Base-by-base conservation (phyloP, 2,888 invertebrate species). In the Trichopoda pennipes region DNA sequence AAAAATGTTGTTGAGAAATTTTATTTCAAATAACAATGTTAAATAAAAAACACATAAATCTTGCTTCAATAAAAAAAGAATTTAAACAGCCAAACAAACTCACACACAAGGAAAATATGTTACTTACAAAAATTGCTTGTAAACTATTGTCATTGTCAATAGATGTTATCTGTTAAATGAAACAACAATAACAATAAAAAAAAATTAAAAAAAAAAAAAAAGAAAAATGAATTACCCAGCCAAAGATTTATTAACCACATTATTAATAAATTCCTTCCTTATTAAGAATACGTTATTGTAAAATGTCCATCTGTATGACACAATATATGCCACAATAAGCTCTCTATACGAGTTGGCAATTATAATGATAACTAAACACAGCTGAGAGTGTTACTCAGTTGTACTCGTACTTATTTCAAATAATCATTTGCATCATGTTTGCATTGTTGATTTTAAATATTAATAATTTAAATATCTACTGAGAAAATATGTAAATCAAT, bases 301-400 rank as follows among this genome's bases (percentile, higher is more conserved):
- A 17, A n/a, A 4, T 17, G 9, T n/a, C 8, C 12, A 17, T 23
- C 16, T 17, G 16, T 23, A 16, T 66, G 47, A 49, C n/a, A 4
- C 32, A 21, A 66, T n/a, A 55, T 55, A 42, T 35, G 63, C 19
- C 32, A 35, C 47, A 38, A 60, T 6, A 6, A 28, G 28, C 6
- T 3, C 28, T 7, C 32, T 56, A 63, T 51, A 69, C 16, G 70
- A 78, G 78, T 78, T 81, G 70, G 72, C 82, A 79, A 75, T 69
- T 49, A 66, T 82, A 82, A 82, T 82, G 78, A 75, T 82, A 82
- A 79, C 82, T 68, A 82, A 82, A 82, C 75, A 82, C 82, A 82
- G 82, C 82, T 82, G 82, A 60, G 75, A 28, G 53, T 51, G 47
- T 28, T 8, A 28, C 28, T 7, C 28, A 28, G 28, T 47, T 16